phyloP scores from a whole-genome alignment of 1,140 invertebrate species.

The Prorops nasuta region DNA sequence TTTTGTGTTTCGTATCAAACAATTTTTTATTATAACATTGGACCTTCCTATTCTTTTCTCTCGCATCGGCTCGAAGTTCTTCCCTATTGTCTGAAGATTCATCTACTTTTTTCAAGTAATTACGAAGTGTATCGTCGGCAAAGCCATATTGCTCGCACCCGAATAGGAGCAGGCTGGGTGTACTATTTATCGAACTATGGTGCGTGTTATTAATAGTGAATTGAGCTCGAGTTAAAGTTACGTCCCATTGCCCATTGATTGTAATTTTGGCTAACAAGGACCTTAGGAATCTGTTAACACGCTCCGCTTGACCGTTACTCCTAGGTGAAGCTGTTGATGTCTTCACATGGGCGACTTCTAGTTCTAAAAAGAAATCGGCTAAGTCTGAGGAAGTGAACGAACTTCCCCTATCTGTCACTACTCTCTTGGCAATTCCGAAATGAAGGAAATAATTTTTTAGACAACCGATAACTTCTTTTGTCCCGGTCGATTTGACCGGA shows the following conservation, averaged over 20 bases:
- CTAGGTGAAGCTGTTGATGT: background rate
- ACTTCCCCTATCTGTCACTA: background rate
- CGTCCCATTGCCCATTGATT: background rate
- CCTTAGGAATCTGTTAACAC: slow-evolving; percentile 12
- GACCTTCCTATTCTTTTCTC: background rate
- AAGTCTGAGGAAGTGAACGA: background rate
- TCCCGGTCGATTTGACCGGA: background rate
- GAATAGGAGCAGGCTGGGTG: background rate
- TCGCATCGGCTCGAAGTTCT: background rate
- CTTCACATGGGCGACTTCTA: background rate
- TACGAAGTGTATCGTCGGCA: background rate
- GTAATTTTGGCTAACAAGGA: background rate
- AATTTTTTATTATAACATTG: background rate
- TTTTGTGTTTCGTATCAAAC: background rate
- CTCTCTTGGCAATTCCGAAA: background rate
- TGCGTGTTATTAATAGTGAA: background rate
- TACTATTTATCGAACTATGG: background rate
- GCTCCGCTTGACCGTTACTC: background rate
- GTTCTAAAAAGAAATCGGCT: background rate
- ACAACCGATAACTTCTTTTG: background rate
- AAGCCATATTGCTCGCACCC: background rate
- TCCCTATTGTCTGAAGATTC: background rate
- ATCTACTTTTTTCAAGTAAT: background rate
- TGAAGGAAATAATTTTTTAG: background rate
- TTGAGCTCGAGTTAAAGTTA: background rate